Evolutionary conservation across 30 jellyfish, hydroid and myxozoan species (phyloP).

Genomic region (Aurelia sp.): DNA sequence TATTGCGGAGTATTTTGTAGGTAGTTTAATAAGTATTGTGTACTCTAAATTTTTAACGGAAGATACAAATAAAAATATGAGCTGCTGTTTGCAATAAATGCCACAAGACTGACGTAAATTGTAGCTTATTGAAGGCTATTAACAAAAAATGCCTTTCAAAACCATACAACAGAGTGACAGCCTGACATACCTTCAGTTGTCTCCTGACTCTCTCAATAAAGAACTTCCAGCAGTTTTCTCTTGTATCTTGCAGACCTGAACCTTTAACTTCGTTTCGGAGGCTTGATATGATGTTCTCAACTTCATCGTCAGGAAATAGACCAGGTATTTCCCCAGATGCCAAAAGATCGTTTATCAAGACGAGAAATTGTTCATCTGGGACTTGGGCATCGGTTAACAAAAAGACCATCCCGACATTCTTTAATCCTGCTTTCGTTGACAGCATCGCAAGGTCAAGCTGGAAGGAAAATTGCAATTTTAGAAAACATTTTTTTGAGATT

Average conservation of each 20-base stretch:
- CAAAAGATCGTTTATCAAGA: conserved; percentile 89
- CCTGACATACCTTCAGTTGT: conserved; percentile 78
- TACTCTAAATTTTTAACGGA: too few relatives aligned
- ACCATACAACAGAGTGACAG: too few relatives aligned
- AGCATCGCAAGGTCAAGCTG: conserved; percentile 96
- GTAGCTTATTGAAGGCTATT: too few relatives aligned
- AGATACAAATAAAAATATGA: too few relatives aligned
- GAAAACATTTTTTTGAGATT: too few relatives aligned
- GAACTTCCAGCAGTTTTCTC: conserved; percentile 99
- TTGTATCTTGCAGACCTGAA: conserved; percentile 95
- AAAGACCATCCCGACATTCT: conserved; percentile 94
- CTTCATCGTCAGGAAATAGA: conserved; percentile 94
- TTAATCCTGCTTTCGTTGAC: conserved; percentile 98
- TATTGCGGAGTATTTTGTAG: too few relatives aligned
- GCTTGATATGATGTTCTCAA: conserved; percentile 89
- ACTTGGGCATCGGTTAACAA: conserved; percentile 97
- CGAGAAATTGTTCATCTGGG: conserved; percentile 94
- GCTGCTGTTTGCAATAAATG: too few relatives aligned
- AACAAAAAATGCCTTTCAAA: too few relatives aligned
- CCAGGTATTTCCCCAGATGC: conserved; percentile 99
- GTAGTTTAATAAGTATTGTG: too few relatives aligned
- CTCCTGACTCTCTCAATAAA: conserved; percentile 92
- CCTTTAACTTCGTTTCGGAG: conserved; percentile 97
- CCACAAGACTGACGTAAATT: too few relatives aligned
- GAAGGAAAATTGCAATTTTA: not conserved